Base-by-base conservation (phyloP, 2,113 vertebrate genomes). In the Sarotherodon lohbergeri region DNA sequence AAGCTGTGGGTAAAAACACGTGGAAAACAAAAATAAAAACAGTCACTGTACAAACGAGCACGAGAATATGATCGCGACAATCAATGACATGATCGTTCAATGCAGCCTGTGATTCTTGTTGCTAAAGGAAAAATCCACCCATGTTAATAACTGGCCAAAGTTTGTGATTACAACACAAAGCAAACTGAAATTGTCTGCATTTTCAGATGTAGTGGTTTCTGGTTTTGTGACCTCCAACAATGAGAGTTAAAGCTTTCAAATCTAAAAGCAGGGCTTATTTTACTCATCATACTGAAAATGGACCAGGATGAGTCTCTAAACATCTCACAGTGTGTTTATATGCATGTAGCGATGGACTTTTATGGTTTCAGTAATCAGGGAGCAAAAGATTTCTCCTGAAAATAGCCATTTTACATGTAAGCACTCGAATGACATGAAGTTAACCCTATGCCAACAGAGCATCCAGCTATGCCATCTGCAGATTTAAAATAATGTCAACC, bases 1-100 rank as follows among this genome's bases (percentile, higher is more conserved):
- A 93, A 94, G 92, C 92, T 93, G 91, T 86, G 87, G 84, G 78
- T 39, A 78, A 85, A 87, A 80, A 83, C 14, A 50, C 22, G 36
- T 48, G 82, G 22, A 52, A 7, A 32, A 27, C 6, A 66, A 50
- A 84, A 76, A 41, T 57, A 73, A 66, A 7, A 68, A 61, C 56
- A 78, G 46, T 24, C 55, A 82, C 79, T 89, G 73, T 90, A 91
- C 86, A 90, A 81, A 93, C 81, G 2, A 90, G 81, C 81, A 84
- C 39, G 1, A 83, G 80, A 88, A 91, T 83, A 80, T 14, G 48
- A 88, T 73, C 79, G 34, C n/a, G 81, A 66, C 63, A 55, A 46
- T 13, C 36, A 9, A 50, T 57, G 50, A 82, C 59, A 54, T 10
- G 13, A 22, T 3, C 16, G 52, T 14, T 68, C 6, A 4, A 63